Evolutionary conservation across 2,888 invertebrate species (phyloP).

Genomic region (Panzeria rudis): DNA sequence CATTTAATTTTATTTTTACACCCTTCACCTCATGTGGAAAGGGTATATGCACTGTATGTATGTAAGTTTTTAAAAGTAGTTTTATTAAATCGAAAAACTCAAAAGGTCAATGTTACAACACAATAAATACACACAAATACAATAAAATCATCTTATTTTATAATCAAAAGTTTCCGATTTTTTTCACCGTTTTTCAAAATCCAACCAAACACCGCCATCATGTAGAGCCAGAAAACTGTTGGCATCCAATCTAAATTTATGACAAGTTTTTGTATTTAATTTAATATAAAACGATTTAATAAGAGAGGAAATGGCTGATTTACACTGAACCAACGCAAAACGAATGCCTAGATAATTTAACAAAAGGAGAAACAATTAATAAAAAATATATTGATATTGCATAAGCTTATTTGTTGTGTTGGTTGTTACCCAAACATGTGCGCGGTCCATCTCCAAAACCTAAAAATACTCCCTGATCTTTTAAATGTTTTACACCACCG

Average conservation of each 20-base stretch:
- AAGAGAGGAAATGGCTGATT: constrained; percentile 78
- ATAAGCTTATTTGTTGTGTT: neutral
- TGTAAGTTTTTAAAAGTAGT: constrained; percentile 20
- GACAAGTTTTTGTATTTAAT: constrained; percentile 76
- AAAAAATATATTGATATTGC: no score
- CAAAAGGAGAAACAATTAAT: constrained; percentile 4
- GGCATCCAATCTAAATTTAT: constrained; percentile 77
- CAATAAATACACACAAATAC: neutral
- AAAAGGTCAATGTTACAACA: constrained; percentile 57
- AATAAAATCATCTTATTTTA: constrained; percentile 23
- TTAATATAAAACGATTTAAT: constrained; percentile 76
- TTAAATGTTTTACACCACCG: constrained; percentile 78
- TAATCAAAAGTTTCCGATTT: constrained; percentile 6
- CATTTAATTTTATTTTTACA: neutral
- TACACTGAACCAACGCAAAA: constrained; percentile 79
- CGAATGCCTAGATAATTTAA: constrained; percentile 74
- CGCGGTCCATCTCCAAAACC: constrained; percentile 83
- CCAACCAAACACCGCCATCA: constrained; percentile 80
- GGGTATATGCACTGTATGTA: no score
- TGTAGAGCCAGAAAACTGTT: constrained; percentile 77
- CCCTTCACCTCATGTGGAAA: no score
- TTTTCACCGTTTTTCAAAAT: constrained; percentile 74
- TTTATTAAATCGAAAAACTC: neutral
- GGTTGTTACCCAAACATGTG: constrained; percentile 78
- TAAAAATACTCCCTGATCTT: constrained; percentile 80